Evolutionary conservation across 1,140 invertebrate genomes (phyloP), one percentile per base, ranked within the genome.

Genomic region (Aphelenchoides fujianensis): DNA sequence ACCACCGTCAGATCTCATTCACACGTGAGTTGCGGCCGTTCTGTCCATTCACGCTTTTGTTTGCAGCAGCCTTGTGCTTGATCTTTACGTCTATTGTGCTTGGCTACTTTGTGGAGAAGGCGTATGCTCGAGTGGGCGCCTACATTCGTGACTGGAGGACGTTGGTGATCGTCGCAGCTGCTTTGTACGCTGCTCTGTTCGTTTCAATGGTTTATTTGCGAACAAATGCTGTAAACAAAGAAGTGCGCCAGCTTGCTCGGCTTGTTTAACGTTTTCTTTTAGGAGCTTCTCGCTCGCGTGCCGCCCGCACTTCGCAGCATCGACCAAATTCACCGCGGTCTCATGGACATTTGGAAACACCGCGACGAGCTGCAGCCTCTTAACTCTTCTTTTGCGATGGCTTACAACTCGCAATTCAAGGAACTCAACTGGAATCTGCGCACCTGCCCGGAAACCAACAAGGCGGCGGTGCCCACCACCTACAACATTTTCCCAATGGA

Each of bases 311-410:
- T 59, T 5, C 12, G 23, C 5, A 23, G 23, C 34, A 59, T 5
- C 12, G 23, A 23, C 12, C 5, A 59, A 7, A 19, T 59, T 19
- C 28, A 59, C 55, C 28, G 53, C 16, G n/a, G 16, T 36, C 37
- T 34, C 36, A 30, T 66, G 36, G 32, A 66, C 12, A 35, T 66
- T 12, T 66, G 63, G 63, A 35, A 30, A 66, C 37, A 31, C 31
- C 0, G 31, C 37, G 31, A 66, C n/a, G 28, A 66, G 2, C 59
- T 31, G n/a, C 31, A 61, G 23, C 41, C 41, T 16, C 23, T 48
- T 5, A 59, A 59, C 5, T 27, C 55, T 30, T 59, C 55, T 27
- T 59, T 5, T 5, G 7, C 55, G 34, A 59, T 59, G 55, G 5
- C 55, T 5, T 7, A 59, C 55, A 59, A 59, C 19, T 16, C 34